phyloP scores from a whole-genome alignment of 2,888 invertebrate genomes.

The Tinea semifulvella region DNA sequence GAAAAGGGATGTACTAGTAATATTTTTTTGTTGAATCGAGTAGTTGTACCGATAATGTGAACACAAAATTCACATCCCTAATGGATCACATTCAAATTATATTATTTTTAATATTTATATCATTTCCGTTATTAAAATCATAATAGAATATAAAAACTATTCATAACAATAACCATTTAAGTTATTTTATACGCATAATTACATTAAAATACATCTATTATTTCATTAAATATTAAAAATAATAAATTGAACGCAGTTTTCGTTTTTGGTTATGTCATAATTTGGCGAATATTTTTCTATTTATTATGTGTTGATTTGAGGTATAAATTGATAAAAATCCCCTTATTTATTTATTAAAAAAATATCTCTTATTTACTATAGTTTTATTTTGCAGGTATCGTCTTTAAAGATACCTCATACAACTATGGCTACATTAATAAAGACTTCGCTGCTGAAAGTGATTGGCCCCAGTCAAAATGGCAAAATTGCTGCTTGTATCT shows the following conservation, averaged over 20 bases:
- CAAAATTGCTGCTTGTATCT: conserved; percentile 47
- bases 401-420: conserved; percentile 5
- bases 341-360: neutral
- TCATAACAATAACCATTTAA: neutral
- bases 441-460: conserved; percentile 44
- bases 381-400: conserved; percentile 26
- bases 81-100: too few relatives aligned
- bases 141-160: too few relatives aligned
- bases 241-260: neutral
- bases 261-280: conserved; percentile 50
- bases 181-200: neutral
- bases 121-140: too few relatives aligned
- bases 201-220: neutral
- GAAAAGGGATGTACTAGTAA: neutral
- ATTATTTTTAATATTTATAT: too few relatives aligned
- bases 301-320: conserved; percentile 43
- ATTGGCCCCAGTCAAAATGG: conserved; percentile 39
- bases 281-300: conserved; percentile 23
- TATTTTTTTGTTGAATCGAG: neutral
- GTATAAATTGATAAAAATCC: conserved; percentile 23
- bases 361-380: neutral
- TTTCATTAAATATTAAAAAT: neutral
- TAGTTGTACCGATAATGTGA: neutral
- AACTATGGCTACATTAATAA: conserved; percentile 46
- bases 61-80: neutral